phyloP scores from a whole-genome alignment of 2,888 invertebrate species.

The Caenorhabditis japonica region DNA sequence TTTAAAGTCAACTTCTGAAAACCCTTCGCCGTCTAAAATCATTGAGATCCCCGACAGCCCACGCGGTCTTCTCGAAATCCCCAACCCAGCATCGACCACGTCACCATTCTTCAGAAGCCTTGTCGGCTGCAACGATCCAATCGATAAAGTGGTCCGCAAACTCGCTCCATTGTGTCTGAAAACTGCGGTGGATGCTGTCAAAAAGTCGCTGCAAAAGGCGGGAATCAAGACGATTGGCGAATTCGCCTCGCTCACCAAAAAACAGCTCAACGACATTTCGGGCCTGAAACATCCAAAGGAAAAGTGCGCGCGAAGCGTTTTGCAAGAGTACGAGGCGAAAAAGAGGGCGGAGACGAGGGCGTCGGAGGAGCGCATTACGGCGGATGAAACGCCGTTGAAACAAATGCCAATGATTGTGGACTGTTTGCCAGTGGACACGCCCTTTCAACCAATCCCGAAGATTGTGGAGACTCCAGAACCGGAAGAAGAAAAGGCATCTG shows the following conservation, averaged over 20 bases:
- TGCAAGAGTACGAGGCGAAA: constrained; percentile 13
- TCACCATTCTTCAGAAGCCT: constrained; percentile 18
- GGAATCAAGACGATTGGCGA: constrained; percentile 31
- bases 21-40: neutral
- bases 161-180: constrained; percentile 15
- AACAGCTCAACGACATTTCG: constrained; percentile 13
- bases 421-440: neutral
- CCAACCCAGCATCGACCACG: neutral
- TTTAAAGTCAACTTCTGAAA: neutral
- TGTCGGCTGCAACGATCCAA: constrained; percentile 13
- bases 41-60: too few relatives aligned
- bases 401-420: neutral
- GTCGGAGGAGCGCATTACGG: constrained; percentile 5
- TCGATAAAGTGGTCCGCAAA: constrained; percentile 7
- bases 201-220: constrained; percentile 3
- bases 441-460: neutral
- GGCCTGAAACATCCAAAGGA: constrained; percentile 24
- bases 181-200: constrained; percentile 5
- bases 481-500: neutral
- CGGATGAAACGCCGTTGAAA: neutral
- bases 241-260: constrained; percentile 15
- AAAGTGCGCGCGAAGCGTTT: constrained; percentile 1
- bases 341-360: constrained; percentile 1
- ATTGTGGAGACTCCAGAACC: neutral
- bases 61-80: constrained; percentile 5